Evolutionary conservation across 1,140 invertebrate genomes (phyloP), one percentile per base, ranked within the genome.

Genomic region (Drosophila athabasca): DNA sequence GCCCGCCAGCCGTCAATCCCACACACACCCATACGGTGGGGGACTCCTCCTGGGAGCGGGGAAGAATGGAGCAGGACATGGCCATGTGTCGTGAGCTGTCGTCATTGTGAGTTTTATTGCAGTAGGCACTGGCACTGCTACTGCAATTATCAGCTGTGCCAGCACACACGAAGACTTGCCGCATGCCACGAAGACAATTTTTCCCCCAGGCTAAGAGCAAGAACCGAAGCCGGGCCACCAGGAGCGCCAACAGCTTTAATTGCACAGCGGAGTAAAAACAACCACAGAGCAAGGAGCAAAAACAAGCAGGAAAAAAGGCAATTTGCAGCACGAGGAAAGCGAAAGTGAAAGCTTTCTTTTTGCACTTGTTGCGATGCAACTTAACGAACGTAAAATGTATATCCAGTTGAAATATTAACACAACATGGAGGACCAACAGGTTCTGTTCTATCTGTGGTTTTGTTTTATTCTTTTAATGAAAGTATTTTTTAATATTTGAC

Each of bases 61-160:
- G 19, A 3, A 44, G 22, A 19, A 35, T 11, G 31, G 15, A 11
- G 9, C 29, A 35, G n/a, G 19, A 43, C 35, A 39, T 26, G 26
- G 48, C 46, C 54, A 67, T 76, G 64, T 76, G 73, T 74, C 73
- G 71, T 67, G 62, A 57, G 62, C 71, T 76, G 73, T 75, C 60
- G 58, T 57, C 57, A 61, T 69, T 62, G 62, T 71, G 66, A 52
- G 39, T 61, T 78, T 75, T 74, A 75, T 73, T 75, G 58, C 74
- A 57, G 52, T 45, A 76, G 60, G 55, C 58, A 60, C 35, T 60
- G 17, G 52, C 49, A 53, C 55, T 59, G 29, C 44, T 54, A 75
- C 62, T 60, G 67, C 65, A 68, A 72, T 84, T 66, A 84, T 79
- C 62, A 84, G 59, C 60, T 76, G 71, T 46, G 35, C 35, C 9